Evolutionary conservation across 2,113 vertebrate species (phyloP).

Genomic region (Brachypteracias leptosomus): DNA sequence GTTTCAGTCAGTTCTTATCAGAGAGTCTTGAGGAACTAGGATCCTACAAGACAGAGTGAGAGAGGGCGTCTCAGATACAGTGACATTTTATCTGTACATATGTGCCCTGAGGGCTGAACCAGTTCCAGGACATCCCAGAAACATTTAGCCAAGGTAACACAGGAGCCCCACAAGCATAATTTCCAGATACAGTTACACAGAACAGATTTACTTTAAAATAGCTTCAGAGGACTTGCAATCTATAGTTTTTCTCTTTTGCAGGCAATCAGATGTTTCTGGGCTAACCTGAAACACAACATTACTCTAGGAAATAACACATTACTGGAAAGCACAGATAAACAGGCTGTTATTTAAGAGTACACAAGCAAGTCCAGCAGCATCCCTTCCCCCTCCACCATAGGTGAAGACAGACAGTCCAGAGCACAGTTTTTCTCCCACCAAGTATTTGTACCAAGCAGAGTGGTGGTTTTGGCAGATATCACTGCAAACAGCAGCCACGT

Average conservation of each 20-base stretch:
- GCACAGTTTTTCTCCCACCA: background rate
- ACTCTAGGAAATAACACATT: background rate
- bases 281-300: background rate
- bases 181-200: background rate
- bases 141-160: fast-evolving
- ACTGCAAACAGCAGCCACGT: fast-evolving
- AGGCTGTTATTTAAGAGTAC: background rate
- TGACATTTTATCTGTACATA: background rate
- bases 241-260: background rate
- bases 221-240: background rate
- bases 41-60: background rate
- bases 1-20: background rate
- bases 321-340: background rate
- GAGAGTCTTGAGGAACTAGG: background rate
- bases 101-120: background rate
- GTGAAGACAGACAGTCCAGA: background rate
- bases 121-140: background rate
- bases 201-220: background rate
- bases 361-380: background rate
- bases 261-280: background rate
- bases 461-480: background rate
- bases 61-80: fast-evolving
- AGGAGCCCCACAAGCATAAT: background rate
- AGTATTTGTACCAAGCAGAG: fast-evolving
- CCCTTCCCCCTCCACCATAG: background rate